Evolutionary conservation across 2,888 invertebrate species (phyloP).

Genomic region (Dicyrtoma fusca): DNA sequence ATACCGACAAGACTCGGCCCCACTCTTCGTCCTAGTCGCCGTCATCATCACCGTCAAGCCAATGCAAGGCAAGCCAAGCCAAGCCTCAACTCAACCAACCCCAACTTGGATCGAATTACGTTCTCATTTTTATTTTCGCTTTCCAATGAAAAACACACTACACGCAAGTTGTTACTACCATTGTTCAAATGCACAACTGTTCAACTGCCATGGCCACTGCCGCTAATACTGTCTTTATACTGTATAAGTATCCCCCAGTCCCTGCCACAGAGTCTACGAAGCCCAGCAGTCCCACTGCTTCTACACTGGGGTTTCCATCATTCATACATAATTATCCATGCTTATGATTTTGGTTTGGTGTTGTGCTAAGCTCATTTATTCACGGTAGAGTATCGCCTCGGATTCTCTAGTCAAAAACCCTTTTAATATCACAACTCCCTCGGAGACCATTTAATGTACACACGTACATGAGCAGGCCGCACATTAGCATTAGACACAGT

Average conservation of each 20-base stretch:
- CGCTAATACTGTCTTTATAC: neutral
- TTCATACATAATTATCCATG: conserved; percentile 21
- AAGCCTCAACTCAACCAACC: neutral
- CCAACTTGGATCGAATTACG: conserved; percentile 20
- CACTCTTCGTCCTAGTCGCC: conserved; percentile 2
- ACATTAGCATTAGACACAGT: conserved; percentile 55
- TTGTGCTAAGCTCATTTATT: neutral
- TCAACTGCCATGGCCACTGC: neutral
- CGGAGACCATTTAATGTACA: conserved; percentile 53
- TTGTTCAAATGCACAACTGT: neutral
- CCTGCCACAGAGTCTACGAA: neutral
- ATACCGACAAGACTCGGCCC: conserved; percentile 8
- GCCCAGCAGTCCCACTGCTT: no score
- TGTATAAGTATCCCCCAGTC: neutral
- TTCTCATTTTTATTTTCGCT: conserved; percentile 12
- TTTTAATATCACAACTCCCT: conserved; percentile 40
- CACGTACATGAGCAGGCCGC: conserved; percentile 48
- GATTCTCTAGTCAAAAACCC: conserved; percentile 6
- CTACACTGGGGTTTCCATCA: no score
- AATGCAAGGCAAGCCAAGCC: no score
- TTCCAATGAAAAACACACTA: neutral
- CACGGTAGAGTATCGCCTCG: neutral
- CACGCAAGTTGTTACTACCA: no score
- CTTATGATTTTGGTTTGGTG: conserved; percentile 23
- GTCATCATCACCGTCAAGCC: neutral